Evolutionary conservation across 2,797 vertebrate genomes (phyloP).

Genomic region (Macropodus opercularis): DNA sequence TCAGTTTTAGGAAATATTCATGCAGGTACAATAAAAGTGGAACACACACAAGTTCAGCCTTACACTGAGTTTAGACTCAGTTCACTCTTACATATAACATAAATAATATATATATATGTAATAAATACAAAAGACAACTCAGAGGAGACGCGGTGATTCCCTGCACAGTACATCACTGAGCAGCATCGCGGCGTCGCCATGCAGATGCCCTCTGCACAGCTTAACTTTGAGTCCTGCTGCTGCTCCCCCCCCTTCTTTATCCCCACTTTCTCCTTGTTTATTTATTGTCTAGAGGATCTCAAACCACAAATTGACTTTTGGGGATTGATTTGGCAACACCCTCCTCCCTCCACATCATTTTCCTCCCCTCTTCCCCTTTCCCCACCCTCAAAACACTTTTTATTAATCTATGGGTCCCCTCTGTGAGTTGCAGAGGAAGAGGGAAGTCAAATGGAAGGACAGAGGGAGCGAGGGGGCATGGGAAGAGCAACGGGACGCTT

Average conservation of each 20-base stretch:
- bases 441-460: conserved; percentile 31
- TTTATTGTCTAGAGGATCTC: conserved; percentile 71
- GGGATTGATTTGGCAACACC: conserved; percentile 71
- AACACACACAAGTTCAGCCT: too few species aligned
- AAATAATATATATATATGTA: too few species aligned
- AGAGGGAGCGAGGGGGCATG: neutral
- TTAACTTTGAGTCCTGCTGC: conserved; percentile 44
- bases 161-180: conserved; percentile 32
- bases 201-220: conserved; percentile 61
- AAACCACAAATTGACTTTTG: conserved; percentile 68
- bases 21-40: too few species aligned
- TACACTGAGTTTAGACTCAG: too few species aligned
- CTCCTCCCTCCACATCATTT: conserved; percentile 35
- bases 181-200: conserved; percentile 32
- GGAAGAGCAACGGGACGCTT: conserved; percentile 29
- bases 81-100: too few species aligned
- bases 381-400: conserved; percentile 62
- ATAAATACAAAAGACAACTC: too few species aligned
- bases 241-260: conserved; percentile 8
- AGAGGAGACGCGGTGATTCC: too few species aligned
- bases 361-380: conserved; percentile 31
- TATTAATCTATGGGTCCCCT: conserved; percentile 65
- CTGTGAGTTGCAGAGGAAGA: conserved; percentile 22
- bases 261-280: conserved; percentile 65
- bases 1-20: too few species aligned